phyloP scores from a whole-genome alignment of 2,797 vertebrate species.

The Naso thynnoides region DNA sequence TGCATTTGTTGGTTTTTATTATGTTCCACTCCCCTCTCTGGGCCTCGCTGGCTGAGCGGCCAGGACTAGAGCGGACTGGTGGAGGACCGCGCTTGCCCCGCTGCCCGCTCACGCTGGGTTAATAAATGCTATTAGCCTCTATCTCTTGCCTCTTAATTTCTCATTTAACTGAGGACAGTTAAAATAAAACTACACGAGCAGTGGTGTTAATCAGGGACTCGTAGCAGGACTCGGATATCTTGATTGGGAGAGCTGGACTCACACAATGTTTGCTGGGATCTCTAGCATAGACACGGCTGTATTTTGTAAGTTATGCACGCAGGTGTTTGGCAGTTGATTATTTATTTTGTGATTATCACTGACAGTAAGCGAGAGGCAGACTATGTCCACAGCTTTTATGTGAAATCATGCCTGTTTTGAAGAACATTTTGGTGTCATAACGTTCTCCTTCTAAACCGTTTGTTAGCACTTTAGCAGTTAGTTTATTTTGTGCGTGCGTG shows the following conservation, averaged over 20 bases:
- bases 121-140: conserved; percentile 84
- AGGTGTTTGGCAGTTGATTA: conserved; percentile 18
- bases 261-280: conserved; percentile 44
- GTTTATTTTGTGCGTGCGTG: background rate
- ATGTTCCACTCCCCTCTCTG: conserved; percentile 80
- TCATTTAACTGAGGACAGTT: conserved; percentile 75
- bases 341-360: background rate
- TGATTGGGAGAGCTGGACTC: conserved; percentile 67
- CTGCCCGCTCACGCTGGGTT: conserved; percentile 77
- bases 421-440: background rate
- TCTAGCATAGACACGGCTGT: conserved; percentile 5
- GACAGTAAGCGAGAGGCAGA: conserved; percentile 11
- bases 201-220: conserved; percentile 75
- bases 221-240: conserved; percentile 56
- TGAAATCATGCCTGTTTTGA: background rate
- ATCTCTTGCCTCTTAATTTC: conserved; percentile 80
- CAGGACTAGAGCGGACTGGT: conserved; percentile 50
- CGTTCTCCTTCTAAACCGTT: background rate
- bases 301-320: conserved; percentile 23
- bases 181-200: conserved; percentile 66
- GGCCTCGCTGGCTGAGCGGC: conserved; percentile 56
- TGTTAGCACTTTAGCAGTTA: background rate
- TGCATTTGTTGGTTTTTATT: conserved; percentile 93
- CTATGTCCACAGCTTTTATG: background rate
- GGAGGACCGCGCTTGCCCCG: conserved; percentile 48